These are phyloP conservation scores for Crenuchus spilurus DNA, from an alignment of 2,797 vertebrate species.

Conservation along the genomic window DNA sequence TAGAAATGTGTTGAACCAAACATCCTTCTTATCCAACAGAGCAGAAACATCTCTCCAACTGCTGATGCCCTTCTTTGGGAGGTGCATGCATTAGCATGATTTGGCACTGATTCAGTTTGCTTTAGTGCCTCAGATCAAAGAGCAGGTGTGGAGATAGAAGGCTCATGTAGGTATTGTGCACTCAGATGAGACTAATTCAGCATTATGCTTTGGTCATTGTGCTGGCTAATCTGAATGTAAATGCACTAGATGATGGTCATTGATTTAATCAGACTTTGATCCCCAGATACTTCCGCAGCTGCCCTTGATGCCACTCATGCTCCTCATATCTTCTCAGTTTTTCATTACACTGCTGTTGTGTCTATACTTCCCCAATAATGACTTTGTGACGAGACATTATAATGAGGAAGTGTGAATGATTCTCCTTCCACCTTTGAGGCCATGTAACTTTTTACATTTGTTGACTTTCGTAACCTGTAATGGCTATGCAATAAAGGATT, in stretches of 20 bases:
- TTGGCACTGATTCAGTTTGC: not conserved
- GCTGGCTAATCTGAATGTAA: not conserved
- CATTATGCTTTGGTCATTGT: not conserved
- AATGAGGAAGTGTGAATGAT: not conserved
- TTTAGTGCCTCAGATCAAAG: slow-evolving; percentile 9
- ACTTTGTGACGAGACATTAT: not conserved
- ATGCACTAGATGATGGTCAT: not conserved
- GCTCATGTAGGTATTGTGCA: not conserved
- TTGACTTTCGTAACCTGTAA: not conserved
- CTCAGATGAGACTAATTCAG: not conserved
- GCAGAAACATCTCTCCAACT: not conserved
- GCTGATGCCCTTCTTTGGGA: not conserved
- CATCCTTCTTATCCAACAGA: not conserved
- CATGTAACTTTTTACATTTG: not conserved
- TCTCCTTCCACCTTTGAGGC: not conserved
- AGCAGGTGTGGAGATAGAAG: not conserved
- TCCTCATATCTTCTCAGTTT: not conserved
- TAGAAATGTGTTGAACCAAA: not conserved
- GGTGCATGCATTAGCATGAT: not conserved
- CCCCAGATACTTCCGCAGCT: not conserved
- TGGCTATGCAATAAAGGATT: no score
- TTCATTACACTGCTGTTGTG: not conserved
- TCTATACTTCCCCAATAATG: not conserved
- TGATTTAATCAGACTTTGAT: slow-evolving; percentile 18
- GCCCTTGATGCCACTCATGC: not conserved